Percentiles rank a stretch among this genome's conserved stretches.
phyloP scores from a whole-genome alignment of 2,113 vertebrate genomes.

The Mus musculus region DNA sequence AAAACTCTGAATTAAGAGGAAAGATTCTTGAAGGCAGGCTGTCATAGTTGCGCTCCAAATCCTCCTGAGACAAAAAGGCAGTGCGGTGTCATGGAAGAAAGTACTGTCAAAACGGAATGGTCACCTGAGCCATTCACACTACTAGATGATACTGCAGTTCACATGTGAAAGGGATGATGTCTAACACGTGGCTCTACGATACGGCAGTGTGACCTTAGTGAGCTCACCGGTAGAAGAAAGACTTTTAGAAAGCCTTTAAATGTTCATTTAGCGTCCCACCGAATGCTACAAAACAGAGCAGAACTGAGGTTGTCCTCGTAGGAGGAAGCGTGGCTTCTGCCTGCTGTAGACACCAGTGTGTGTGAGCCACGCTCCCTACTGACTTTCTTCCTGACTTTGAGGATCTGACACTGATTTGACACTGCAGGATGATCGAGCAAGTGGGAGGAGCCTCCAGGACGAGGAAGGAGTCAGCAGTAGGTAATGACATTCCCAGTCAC shows the following conservation, averaged over 20 bases:
- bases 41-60: fast-evolving
- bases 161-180: background rate
- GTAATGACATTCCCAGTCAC: background rate
- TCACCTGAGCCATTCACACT: background rate
- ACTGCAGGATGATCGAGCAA: background rate
- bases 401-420: too few relatives aligned
- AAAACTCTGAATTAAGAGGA: too few relatives aligned
- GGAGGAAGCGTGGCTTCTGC: background rate
- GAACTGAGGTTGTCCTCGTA: background rate
- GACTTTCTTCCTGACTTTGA: background rate
- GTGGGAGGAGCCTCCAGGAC: background rate
- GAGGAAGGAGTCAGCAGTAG: fast-evolving
- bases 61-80: background rate
- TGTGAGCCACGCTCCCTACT: background rate
- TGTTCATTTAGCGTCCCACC: background rate
- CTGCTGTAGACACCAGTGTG: background rate
- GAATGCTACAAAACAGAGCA: too few relatives aligned
- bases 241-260: background rate
- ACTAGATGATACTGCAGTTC: too few relatives aligned
- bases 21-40: background rate
- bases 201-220: background rate
- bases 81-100: background rate
- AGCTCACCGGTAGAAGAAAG: background rate
- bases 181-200: background rate
- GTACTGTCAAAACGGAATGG: background rate